These are phyloP conservation scores for Pagetopsis macropterus DNA, from an alignment of 2,797 vertebrate species.

Conservation along the genomic window DNA sequence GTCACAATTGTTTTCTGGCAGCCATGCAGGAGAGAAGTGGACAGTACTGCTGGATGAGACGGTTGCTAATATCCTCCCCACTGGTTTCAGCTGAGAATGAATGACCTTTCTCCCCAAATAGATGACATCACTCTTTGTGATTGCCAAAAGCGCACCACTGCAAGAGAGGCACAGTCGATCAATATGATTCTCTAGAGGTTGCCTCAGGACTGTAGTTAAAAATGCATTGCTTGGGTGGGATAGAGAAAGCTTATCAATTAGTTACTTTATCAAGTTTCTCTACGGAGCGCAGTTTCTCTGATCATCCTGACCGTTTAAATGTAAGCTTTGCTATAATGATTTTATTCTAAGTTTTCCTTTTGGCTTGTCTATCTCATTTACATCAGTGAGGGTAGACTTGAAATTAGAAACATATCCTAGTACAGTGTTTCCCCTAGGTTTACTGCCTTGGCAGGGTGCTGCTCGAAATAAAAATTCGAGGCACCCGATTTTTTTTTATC, in stretches of 20 bases:
- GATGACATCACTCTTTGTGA: conserved; percentile 75
- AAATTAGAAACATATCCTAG: background rate
- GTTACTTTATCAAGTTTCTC: conserved; percentile 42
- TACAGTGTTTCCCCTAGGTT: background rate
- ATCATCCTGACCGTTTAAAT: conserved; percentile 35
- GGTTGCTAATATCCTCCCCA: conserved; percentile 38
- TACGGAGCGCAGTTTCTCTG: conserved; percentile 22
- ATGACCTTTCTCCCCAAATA: conserved; percentile 70
- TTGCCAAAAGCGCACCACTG: conserved; percentile 59
- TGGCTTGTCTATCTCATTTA: conserved; percentile 11
- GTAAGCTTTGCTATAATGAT: conserved; percentile 27
- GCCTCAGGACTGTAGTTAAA: conserved; percentile 54
- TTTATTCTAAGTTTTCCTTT: conserved; percentile 10
- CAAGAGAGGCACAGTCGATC: conserved; percentile 56
- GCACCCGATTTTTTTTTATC: no score
- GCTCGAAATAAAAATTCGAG: no score
- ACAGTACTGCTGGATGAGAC: conserved; percentile 34
- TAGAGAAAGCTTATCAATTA: conserved; percentile 33
- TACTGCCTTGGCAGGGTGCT: no score
- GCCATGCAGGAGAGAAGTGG: conserved; percentile 23
- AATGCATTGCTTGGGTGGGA: conserved; percentile 27
- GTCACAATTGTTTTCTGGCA: conserved; percentile 32
- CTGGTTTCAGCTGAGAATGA: conserved; percentile 61
- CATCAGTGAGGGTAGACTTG: background rate
- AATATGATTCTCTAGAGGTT: conserved; percentile 52